Evolutionary conservation across 2,888 invertebrate genomes (phyloP).

Genomic region (Glaucopsyche alexis): DNA sequence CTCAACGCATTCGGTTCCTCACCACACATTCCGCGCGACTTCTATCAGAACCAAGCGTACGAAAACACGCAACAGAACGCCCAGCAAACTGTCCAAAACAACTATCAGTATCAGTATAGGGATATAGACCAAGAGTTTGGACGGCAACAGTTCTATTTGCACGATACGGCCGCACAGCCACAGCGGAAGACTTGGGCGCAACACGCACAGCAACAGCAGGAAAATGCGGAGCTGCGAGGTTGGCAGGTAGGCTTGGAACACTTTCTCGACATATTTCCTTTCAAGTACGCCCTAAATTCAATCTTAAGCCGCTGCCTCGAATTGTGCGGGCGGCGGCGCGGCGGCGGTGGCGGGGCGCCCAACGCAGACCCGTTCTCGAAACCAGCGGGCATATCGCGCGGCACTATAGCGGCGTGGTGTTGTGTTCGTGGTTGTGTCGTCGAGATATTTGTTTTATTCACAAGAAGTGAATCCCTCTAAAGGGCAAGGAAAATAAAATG

Average conservation of each 20-base stretch:
- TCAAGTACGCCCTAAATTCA: background rate
- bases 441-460: too few relatives aligned
- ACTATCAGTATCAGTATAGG: constrained; percentile 57
- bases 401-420: too few relatives aligned
- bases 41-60: constrained; percentile 36
- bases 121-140: constrained; percentile 56
- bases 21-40: constrained; percentile 66
- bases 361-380: too few relatives aligned
- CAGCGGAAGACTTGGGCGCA: constrained; percentile 85
- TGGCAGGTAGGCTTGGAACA: constrained; percentile 61
- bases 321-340: too few relatives aligned
- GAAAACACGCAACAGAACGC: constrained; percentile 44
- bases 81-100: constrained; percentile 32
- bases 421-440: too few relatives aligned
- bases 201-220: constrained; percentile 80
- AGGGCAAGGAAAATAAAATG: too few relatives aligned
- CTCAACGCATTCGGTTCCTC: constrained; percentile 69
- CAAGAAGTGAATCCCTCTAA: too few relatives aligned
- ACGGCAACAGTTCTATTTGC: constrained; percentile 88
- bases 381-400: too few relatives aligned
- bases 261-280: background rate
- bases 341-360: too few relatives aligned
- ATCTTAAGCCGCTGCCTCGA: too few relatives aligned
- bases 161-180: constrained; percentile 81
- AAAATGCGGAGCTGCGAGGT: constrained; percentile 77